These are phyloP conservation scores for Telmatherina bonti DNA, from an alignment of 2,797 vertebrate species.

Conservation along the genomic window DNA sequence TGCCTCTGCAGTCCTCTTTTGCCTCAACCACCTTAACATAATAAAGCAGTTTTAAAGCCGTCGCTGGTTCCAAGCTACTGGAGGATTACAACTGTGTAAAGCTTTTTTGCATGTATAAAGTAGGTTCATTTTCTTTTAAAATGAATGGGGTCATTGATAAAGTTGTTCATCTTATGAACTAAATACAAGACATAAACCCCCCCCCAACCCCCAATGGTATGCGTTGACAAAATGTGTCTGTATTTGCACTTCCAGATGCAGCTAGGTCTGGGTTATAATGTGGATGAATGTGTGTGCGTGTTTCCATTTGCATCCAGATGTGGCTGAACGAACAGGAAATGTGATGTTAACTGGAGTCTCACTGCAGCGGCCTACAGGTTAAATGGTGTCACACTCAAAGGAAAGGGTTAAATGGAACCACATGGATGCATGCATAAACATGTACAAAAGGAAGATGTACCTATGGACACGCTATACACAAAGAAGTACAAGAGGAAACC, in stretches of 20 bases:
- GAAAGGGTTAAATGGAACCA: slow-evolving; percentile 80
- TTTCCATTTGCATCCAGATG: slow-evolving; percentile 64
- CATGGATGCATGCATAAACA: slow-evolving; percentile 49
- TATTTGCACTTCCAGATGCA: slow-evolving; percentile 54
- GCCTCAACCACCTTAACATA: neutral
- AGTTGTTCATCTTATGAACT: neutral
- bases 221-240: slow-evolving; percentile 26
- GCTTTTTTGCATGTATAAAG: slow-evolving; percentile 15
- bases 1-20: neutral
- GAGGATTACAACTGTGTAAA: neutral
- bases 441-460: slow-evolving; percentile 46
- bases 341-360: slow-evolving; percentile 74
- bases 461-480: slow-evolving; percentile 43
- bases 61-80: neutral
- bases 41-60: neutral
- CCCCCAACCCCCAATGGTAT: neutral
- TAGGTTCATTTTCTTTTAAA: slow-evolving; percentile 11
- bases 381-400: slow-evolving; percentile 79
- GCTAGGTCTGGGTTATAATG: slow-evolving; percentile 35
- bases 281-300: slow-evolving; percentile 31
- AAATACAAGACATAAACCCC: neutral
- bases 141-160: slow-evolving; percentile 24
- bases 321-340: slow-evolving; percentile 76
- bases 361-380: slow-evolving; percentile 68
- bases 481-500: slow-evolving; percentile 13